Conservation (phyloP, 2,797 vertebrate species). For the Fundulus diaphanus region DNA sequence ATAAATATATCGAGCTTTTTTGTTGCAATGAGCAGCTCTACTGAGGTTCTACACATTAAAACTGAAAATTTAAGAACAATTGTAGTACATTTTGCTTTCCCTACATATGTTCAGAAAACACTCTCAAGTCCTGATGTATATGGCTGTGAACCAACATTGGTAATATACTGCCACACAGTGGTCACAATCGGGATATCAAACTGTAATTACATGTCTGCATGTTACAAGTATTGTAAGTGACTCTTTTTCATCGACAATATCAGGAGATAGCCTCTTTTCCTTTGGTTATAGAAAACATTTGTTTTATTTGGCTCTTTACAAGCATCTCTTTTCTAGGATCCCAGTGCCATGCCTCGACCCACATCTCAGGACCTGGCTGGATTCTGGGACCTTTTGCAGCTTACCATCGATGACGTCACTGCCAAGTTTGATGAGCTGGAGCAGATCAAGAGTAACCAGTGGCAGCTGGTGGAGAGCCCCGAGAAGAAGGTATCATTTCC, state of each 20-base stretch:
- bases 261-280: neutral
- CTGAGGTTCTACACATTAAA: neutral
- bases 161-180: slow-evolving; percentile 63
- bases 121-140: neutral
- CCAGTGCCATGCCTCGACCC: slow-evolving; percentile 97
- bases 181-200: slow-evolving; percentile 17
- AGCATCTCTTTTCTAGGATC: slow-evolving; percentile 83
- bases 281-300: neutral
- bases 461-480: slow-evolving; percentile 89
- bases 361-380: slow-evolving; percentile 98
- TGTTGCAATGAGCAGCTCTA: too few relatives aligned
- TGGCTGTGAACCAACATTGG: slow-evolving; percentile 7
- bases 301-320: neutral
- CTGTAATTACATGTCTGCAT: neutral
- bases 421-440: slow-evolving; percentile 98
- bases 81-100: neutral
- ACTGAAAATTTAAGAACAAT: neutral
- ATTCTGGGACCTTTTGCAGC: slow-evolving; percentile 99
- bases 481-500: slow-evolving; percentile 88
- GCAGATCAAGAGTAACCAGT: slow-evolving; percentile 94
- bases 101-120: neutral
- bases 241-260: neutral
- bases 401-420: slow-evolving; percentile 98
- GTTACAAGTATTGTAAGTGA: neutral
- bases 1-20: too few relatives aligned